phyloP scores from a whole-genome alignment of 2,888 invertebrate species.

The Drosophila subquinaria region DNA sequence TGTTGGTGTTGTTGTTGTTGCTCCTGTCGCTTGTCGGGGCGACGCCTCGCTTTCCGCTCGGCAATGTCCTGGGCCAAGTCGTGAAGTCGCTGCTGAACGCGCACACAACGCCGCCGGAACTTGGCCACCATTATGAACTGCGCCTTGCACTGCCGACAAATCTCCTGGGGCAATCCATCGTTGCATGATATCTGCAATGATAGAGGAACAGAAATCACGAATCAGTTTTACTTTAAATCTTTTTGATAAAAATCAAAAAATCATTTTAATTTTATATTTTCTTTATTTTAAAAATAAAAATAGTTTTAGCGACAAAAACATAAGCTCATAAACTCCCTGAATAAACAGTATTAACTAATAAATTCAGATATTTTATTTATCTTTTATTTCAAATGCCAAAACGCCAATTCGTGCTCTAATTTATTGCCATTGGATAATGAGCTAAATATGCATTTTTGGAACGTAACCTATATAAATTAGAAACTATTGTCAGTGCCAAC shows the following conservation, averaged over 20 bases:
- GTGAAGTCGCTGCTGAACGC: slow-evolving; percentile 77
- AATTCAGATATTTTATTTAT: slow-evolving; percentile 2
- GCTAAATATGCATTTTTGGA: slow-evolving; percentile 34
- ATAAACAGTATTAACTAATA: background rate
- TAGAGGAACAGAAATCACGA: background rate
- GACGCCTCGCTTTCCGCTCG: slow-evolving; percentile 41
- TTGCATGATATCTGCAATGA: slow-evolving; percentile 74
- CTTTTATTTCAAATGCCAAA: slow-evolving; percentile 16
- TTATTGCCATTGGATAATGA: slow-evolving; percentile 60
- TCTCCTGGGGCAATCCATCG: slow-evolving; percentile 82
- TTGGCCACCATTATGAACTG: slow-evolving; percentile 82
- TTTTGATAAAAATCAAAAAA: background rate
- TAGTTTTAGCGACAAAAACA: background rate
- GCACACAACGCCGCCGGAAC: slow-evolving; percentile 81
- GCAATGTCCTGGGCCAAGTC: slow-evolving; percentile 46
- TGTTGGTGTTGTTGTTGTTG: background rate
- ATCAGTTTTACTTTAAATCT: background rate
- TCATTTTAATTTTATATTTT: background rate
- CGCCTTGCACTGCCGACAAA: slow-evolving; percentile 81
- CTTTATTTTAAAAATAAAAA: background rate
- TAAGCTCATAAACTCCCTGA: background rate
- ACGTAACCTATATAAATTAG: slow-evolving; percentile 37
- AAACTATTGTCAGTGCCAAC: slow-evolving; percentile 20
- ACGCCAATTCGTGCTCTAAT: slow-evolving; percentile 39
- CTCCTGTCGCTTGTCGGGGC: slow-evolving; percentile 7